A percentile compares a stretch with the other conserved stretches of the same genome.
These are phyloP conservation scores for Orussus abietinus DNA, from an alignment of 1,140 invertebrate genomes.

Conservation along the genomic window DNA sequence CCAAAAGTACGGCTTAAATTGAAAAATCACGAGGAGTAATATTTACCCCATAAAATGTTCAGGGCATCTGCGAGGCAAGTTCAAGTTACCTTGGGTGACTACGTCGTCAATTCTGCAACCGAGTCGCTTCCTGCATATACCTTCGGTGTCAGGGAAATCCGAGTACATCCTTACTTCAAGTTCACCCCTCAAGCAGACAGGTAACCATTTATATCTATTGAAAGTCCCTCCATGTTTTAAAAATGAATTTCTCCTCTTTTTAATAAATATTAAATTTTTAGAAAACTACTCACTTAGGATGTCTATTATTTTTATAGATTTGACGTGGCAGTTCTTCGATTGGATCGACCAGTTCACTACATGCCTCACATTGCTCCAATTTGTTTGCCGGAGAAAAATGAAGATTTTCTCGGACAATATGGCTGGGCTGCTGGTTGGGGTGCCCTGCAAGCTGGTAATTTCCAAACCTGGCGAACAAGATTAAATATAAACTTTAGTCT, in stretches of 20 bases:
- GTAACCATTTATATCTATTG: too few relatives aligned
- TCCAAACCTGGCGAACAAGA: too few relatives aligned
- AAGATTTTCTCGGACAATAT: constrained; percentile 84
- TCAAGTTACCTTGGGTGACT: constrained; percentile 88
- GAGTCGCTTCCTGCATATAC: constrained; percentile 87
- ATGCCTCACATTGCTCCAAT: constrained; percentile 92
- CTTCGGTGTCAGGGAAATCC: constrained; percentile 82
- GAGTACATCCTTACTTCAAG: constrained; percentile 92
- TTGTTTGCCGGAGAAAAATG: constrained; percentile 85
- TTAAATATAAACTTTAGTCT: too few relatives aligned
- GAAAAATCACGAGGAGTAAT: neutral
- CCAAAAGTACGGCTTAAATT: constrained; percentile 1
- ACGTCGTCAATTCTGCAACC: constrained; percentile 88
- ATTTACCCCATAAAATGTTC: too few relatives aligned
- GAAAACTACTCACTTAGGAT: constrained; percentile 1
- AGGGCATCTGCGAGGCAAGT: constrained; percentile 84
- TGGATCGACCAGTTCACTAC: constrained; percentile 83
- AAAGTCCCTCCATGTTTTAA: too few relatives aligned
- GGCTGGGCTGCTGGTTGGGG: constrained; percentile 94
- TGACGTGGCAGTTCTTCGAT: constrained; percentile 85
- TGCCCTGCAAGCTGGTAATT: constrained; percentile 74
- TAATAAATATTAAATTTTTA: constrained; percentile 4
- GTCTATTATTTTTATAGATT: constrained; percentile 55
- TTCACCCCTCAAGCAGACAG: constrained; percentile 86
- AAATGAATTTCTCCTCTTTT: neutral